These are phyloP conservation scores for Linurgus olivaceus DNA, from an alignment of 2,797 vertebrate species.

Conservation along the genomic window DNA sequence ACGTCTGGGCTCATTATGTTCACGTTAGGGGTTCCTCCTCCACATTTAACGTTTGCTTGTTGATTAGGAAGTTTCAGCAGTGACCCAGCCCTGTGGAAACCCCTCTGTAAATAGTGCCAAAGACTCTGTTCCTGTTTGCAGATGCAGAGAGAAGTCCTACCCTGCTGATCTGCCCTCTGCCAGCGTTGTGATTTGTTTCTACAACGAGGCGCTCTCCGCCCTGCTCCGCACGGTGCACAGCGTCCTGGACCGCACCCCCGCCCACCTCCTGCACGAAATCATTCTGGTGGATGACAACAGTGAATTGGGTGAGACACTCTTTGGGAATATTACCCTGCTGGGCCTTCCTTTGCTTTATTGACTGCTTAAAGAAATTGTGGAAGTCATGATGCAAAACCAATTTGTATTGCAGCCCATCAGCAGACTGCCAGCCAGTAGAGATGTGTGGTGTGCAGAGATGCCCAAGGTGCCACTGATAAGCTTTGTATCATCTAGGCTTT, in stretches of 20 bases:
- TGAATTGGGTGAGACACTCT: conserved; percentile 80
- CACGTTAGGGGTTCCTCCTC: neutral
- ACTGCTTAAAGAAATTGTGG: neutral
- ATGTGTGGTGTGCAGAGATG: neutral
- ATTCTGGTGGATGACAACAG: conserved; percentile 94
- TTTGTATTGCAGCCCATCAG: neutral
- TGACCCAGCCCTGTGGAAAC: neutral
- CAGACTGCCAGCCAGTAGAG: neutral
- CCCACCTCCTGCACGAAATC: conserved; percentile 86
- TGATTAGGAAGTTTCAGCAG: neutral
- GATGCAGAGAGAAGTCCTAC: conserved; percentile 84
- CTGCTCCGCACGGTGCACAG: conserved; percentile 92
- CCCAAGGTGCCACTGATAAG: no score
- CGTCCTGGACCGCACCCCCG: conserved; percentile 87
- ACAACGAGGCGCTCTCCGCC: conserved; percentile 93
- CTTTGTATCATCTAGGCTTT: neutral
- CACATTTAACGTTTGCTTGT: neutral
- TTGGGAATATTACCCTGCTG: rapidly evolving
- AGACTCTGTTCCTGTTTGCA: conserved; percentile 30
- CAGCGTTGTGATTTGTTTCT: conserved; percentile 94
- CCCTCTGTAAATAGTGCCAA: neutral
- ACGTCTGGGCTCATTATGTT: neutral
- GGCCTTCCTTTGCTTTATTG: neutral
- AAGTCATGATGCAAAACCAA: neutral
- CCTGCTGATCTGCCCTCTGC: conserved; percentile 81